These are phyloP conservation scores for Cryptus armator DNA, from an alignment of 2,888 invertebrate species.

Conservation along the genomic window DNA sequence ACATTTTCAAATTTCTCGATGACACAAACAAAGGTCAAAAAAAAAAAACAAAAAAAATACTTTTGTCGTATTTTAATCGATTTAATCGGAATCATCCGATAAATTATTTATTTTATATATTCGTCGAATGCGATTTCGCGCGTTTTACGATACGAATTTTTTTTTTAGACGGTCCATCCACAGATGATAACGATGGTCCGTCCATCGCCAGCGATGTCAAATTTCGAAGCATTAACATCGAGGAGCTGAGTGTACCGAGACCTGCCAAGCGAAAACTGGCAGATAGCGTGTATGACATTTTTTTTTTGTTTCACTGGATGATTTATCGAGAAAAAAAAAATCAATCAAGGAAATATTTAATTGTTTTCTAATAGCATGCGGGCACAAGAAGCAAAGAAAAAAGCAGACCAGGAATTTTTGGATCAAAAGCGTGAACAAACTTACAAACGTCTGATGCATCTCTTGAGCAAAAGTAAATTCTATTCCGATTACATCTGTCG, in stretches of 20 bases:
- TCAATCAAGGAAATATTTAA: no score
- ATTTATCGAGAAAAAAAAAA: not conserved
- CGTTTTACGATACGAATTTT: not conserved
- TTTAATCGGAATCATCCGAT: not conserved
- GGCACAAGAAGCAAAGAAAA: not conserved
- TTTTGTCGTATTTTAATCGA: not conserved
- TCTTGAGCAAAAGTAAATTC: conserved; percentile 79
- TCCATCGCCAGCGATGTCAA: conserved; percentile 44
- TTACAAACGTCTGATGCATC: conserved; percentile 80
- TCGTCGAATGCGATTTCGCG: not conserved
- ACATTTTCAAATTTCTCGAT: conserved; percentile 37
- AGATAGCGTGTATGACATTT: not conserved
- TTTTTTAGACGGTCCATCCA: conserved; percentile 27
- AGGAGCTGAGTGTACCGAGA: not conserved
- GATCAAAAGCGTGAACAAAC: conserved; percentile 75
- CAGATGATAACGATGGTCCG: not conserved
- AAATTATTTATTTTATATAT: not conserved
- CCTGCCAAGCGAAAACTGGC: not conserved
- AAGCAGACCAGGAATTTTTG: conserved; percentile 71
- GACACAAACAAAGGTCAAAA: not conserved
- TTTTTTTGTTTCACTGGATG: not conserved
- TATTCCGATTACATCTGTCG: conserved; percentile 74
- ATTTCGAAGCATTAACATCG: conserved; percentile 38
- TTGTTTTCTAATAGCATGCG: not conserved
- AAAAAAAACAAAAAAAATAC: no score